Conservation (phyloP, 2,888 invertebrate species). For the Eurytoma californica region DNA sequence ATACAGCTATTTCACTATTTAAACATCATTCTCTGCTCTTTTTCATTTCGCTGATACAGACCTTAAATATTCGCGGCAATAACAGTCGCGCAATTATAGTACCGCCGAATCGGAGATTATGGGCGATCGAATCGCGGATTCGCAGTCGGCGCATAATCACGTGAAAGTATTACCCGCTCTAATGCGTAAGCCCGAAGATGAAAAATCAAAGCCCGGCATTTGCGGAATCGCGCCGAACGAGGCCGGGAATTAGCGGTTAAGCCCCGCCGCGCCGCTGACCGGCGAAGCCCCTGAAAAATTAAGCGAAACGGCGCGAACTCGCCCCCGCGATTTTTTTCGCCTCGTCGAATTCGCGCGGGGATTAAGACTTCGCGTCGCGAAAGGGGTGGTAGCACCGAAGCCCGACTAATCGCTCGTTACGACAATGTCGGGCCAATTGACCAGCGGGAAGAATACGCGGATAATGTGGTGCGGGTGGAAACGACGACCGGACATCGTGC, state of each 20-base stretch:
- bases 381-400: background rate
- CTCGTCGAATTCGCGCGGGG: conserved; percentile 46
- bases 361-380: conserved; percentile 16
- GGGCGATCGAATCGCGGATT: background rate
- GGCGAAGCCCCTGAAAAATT: conserved; percentile 26
- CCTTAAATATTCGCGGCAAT: no score
- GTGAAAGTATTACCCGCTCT: conserved; percentile 4
- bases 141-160: background rate
- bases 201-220: background rate
- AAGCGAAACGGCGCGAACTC: background rate
- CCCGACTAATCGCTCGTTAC: conserved; percentile 51
- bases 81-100: no score
- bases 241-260: background rate
- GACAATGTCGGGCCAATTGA: conserved; percentile 31
- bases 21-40: no score
- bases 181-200: background rate
- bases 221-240: background rate
- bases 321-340: background rate
- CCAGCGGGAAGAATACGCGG: no score
- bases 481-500: no score
- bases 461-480: no score
- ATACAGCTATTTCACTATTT: no score
- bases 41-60: no score
- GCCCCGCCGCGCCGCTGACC: no score
- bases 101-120: background rate